A percentile compares a stretch with the other conserved stretches of the same genome.
Evolutionary conservation across 2,113 vertebrate genomes (phyloP).

Genomic region (Dinomys branickii): DNA sequence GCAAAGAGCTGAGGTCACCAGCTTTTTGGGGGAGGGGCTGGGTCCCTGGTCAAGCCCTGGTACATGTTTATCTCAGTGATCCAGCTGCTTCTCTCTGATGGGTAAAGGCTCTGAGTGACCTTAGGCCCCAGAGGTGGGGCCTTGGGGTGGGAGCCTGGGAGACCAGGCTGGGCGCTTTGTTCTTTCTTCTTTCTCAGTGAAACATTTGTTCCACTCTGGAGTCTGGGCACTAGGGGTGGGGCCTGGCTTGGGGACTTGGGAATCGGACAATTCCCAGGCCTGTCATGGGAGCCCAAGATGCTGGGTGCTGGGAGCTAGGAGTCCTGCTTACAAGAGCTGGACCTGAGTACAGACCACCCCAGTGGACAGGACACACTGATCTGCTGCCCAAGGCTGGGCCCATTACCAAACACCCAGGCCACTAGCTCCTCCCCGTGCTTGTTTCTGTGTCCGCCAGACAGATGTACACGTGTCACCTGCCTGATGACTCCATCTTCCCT

Average conservation of each 20-base stretch:
- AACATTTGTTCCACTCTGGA: not conserved
- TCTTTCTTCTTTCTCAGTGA: slow-evolving; percentile 51
- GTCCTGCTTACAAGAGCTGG: not conserved
- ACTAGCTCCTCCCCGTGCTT: not conserved
- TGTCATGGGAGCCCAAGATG: not conserved
- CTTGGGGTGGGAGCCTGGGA: slow-evolving; percentile 25
- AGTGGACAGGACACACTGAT: not conserved
- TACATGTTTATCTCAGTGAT: not conserved
- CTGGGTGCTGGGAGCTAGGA: not conserved
- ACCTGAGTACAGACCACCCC: not conserved
- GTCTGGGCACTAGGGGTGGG: slow-evolving; percentile 13
- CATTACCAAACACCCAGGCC: not conserved
- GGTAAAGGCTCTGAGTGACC: not conserved
- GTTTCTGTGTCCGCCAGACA: not conserved
- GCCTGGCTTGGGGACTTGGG: slow-evolving; percentile 48
- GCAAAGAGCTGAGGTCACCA: not conserved
- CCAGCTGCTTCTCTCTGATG: not conserved
- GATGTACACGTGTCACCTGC: fast-evolving
- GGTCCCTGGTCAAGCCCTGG: not conserved
- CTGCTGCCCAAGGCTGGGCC: not conserved
- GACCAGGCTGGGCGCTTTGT: not conserved
- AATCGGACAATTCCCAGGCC: slow-evolving; percentile 64
- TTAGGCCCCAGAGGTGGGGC: not conserved
- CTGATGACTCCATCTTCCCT: not conserved
- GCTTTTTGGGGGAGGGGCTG: not conserved